Conservation (phyloP, 2,888 invertebrate species). For the Melipona bicolor region DNA sequence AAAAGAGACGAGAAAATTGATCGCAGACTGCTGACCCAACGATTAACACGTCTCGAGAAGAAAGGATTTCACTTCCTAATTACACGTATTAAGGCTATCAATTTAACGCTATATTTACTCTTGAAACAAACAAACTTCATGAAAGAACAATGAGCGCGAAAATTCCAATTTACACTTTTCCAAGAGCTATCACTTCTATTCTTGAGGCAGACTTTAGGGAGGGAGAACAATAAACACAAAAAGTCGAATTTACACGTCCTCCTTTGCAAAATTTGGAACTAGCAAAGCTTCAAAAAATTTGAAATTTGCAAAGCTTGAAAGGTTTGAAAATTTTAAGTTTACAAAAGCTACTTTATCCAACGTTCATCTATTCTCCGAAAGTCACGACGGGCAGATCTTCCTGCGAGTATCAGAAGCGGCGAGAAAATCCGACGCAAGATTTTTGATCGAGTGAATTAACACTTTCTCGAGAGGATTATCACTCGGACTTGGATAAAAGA, state of each 20-base stretch:
- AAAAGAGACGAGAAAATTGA: not conserved
- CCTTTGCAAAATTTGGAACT: too few relatives aligned
- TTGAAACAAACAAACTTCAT: not conserved
- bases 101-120: not conserved
- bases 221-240: too few relatives aligned
- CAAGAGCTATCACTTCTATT: not conserved
- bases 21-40: too few relatives aligned
- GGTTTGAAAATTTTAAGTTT: too few relatives aligned
- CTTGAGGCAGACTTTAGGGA: too few relatives aligned
- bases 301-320: too few relatives aligned
- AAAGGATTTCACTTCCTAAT: not conserved
- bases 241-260: too few relatives aligned
- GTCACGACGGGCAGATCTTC: not conserved
- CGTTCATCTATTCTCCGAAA: not conserved
- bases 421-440: not conserved
- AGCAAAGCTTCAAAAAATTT: too few relatives aligned
- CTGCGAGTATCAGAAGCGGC: not conserved
- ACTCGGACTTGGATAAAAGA: constrained; percentile 13
- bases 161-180: not conserved
- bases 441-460: constrained; percentile 10
- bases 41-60: too few relatives aligned
- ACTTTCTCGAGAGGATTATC: not conserved
- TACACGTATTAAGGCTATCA: not conserved
- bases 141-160: not conserved
- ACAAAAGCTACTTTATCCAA: too few relatives aligned